Conservation (phyloP, 2,797 vertebrate genomes). For the Microctenopoma steveboyesi region DNA sequence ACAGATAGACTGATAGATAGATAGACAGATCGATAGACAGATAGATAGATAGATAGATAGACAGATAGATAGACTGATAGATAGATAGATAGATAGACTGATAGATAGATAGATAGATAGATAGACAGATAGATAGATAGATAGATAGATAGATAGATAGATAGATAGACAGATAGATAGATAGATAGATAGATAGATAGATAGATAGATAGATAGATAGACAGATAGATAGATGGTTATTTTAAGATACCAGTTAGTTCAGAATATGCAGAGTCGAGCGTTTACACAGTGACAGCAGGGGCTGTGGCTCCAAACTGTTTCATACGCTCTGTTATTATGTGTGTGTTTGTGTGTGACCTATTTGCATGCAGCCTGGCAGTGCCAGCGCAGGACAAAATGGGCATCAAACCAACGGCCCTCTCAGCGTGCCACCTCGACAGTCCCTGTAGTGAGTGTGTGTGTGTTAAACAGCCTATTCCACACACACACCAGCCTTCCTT, state of each 20-base stretch:
- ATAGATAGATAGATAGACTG: too few species aligned
- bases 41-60: too few species aligned
- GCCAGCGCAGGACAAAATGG: constrained; percentile 42
- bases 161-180: too few species aligned
- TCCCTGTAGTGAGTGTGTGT: constrained; percentile 17
- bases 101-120: too few species aligned
- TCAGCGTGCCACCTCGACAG: constrained; percentile 33
- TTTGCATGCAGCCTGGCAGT: constrained; percentile 42
- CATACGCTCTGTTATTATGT: constrained; percentile 13
- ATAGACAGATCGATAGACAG: too few species aligned
- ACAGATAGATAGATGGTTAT: too few species aligned
- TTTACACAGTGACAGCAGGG: constrained; percentile 24
- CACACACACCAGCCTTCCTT: neutral
- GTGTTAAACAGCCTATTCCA: constrained; percentile 1
- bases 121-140: too few species aligned
- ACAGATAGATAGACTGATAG: too few species aligned
- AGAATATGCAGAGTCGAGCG: neutral
- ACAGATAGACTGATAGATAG: too few species aligned
- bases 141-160: too few species aligned
- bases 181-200: too few species aligned
- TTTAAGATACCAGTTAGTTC: constrained; percentile 1
- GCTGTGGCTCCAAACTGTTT: neutral
- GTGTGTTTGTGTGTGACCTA: constrained; percentile 39
- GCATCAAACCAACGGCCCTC: constrained; percentile 42
- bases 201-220: too few species aligned